Evolutionary conservation across 2,888 invertebrate species (phyloP).

Genomic region (Brachylomia viminalis): DNA sequence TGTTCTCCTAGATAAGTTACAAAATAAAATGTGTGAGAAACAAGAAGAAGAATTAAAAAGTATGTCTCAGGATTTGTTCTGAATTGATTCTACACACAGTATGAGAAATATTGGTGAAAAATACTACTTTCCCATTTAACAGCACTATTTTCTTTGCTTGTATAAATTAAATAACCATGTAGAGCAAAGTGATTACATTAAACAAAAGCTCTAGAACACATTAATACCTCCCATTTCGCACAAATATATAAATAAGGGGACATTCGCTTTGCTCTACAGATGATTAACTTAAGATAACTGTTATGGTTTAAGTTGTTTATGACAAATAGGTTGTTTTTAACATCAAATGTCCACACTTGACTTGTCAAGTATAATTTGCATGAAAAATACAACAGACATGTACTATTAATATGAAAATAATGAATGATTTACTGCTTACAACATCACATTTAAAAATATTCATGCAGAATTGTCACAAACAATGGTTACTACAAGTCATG

Average conservation of each 20-base stretch:
- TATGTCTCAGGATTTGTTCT: neutral
- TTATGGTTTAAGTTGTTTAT: neutral
- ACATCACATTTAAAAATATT: slow-evolving; percentile 13
- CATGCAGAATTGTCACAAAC: slow-evolving; percentile 48
- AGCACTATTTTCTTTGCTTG: slow-evolving; percentile 14
- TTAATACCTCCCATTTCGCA: slow-evolving; percentile 51
- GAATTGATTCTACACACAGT: neutral
- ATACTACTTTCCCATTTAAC: slow-evolving; percentile 19
- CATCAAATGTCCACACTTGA: neutral
- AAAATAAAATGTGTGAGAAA: no score
- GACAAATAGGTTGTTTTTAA: neutral
- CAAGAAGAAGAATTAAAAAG: no score
- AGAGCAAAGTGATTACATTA: slow-evolving; percentile 59
- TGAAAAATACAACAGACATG: neutral
- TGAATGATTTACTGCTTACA: neutral
- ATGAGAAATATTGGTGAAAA: neutral
- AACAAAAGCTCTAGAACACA: slow-evolving; percentile 26
- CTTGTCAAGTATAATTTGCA: slow-evolving; percentile 1
- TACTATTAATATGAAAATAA: neutral
- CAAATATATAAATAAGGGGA: slow-evolving; percentile 22
- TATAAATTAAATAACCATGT: slow-evolving; percentile 41
- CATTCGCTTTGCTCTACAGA: slow-evolving; percentile 64
- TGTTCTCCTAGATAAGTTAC: no score
- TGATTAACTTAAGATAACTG: slow-evolving; percentile 14
- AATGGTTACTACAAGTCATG: slow-evolving; percentile 53